A percentile compares a stretch with the other conserved stretches of the same genome.
Conservation (phyloP, 2,888 invertebrate species). For the Podotricha telesiphe region DNA sequence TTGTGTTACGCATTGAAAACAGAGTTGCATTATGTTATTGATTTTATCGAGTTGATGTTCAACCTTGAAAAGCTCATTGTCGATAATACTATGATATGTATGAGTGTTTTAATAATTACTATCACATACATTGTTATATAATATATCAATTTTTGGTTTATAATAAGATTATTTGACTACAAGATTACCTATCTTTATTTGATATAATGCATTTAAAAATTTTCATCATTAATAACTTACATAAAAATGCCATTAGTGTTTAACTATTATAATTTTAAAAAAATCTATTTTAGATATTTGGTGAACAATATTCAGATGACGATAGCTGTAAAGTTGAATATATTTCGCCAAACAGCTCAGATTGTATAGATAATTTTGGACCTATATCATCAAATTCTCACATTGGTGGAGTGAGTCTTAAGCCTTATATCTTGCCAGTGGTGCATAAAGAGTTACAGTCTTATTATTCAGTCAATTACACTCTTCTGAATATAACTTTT, state of each 20-base stretch:
- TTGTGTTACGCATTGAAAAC: constrained; percentile 5
- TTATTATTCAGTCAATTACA: constrained; percentile 55
- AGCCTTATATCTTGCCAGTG: constrained; percentile 60
- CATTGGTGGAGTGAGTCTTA: constrained; percentile 71
- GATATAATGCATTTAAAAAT: background rate
- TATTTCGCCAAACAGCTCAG: constrained; percentile 63
- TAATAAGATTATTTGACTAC: background rate
- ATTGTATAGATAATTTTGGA: constrained; percentile 66
- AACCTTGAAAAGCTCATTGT: constrained; percentile 30
- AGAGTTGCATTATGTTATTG: constrained; percentile 19
- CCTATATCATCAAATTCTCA: constrained; percentile 63
- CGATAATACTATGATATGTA: constrained; percentile 6
- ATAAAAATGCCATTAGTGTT: background rate
- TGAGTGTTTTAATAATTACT: background rate
- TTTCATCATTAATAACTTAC: background rate
- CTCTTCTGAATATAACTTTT: constrained; percentile 75
- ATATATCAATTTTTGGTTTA: background rate
- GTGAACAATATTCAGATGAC: constrained; percentile 56
- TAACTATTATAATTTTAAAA: background rate
- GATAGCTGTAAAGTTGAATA: constrained; percentile 67
- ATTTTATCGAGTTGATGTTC: constrained; percentile 14
- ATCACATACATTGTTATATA: background rate
- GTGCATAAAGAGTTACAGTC: constrained; percentile 42
- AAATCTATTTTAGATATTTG: constrained; percentile 55
- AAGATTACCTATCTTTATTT: background rate